Base-by-base conservation (phyloP, 2,888 invertebrate species). In the Epiperipatus broadwayi region DNA sequence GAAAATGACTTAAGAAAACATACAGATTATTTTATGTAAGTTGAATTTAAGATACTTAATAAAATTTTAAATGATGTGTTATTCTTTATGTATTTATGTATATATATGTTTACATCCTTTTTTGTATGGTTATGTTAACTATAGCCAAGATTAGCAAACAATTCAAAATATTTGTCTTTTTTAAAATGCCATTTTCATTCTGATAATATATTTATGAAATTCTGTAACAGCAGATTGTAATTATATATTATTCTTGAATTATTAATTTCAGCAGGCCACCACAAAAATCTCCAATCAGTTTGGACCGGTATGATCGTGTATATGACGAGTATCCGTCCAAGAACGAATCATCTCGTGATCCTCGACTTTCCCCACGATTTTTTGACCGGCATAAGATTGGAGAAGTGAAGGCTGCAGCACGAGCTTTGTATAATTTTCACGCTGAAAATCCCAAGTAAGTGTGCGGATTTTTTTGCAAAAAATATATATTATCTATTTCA, bases 1-100 rank as follows among this genome's bases (percentile, higher is more conserved):
- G 87, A 87, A 61, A 83, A 84, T 71, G 83, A 84, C 65, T 81
- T 78, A 51, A 70, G 91, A 45, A 73, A 87, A 49, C 91, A 91
- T 61, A 80, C 83, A 47, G 91, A 91, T 61, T 83, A 85, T 63
- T 87, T 85, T 56, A 79, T 77, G 70, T 70, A 50, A 66, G 68
- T 54, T 5, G 12, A 21, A 30, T 19, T n/a, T n/a, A n/a, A n/a
- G n/a, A n/a, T 19, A 21, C 29, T 33, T 21, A 25, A 35, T 10
- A 28, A 2, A 7, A 20, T 10, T 16, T 10, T 16, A 8, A 7
- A 20, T 33, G 15, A 15, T 15, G 19, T 19, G 19, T 12, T 15
- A n/a, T 2, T 16, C n/a, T 31, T n/a, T 31, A 3, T 2, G 3
- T 12, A 31, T 12, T 4, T 31, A 31, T 3, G n/a, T 14, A 32